phyloP scores from a whole-genome alignment of 2,797 vertebrate species.

The Karalla daura region DNA sequence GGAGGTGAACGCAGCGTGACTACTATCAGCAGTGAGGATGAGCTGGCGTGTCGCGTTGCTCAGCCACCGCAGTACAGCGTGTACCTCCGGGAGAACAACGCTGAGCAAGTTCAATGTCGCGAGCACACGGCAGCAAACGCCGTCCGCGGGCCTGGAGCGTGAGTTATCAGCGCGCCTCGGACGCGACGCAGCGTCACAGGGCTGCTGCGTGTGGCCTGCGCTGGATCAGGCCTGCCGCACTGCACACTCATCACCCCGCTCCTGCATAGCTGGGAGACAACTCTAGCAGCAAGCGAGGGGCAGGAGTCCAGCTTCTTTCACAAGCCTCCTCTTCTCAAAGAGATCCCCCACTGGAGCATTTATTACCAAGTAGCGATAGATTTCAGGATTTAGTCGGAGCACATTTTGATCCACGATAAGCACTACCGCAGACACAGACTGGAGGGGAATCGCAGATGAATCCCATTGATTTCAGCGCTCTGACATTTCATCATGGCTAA shows the following conservation, averaged over 20 bases:
- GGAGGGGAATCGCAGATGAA: not conserved
- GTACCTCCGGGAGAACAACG: conserved; percentile 20
- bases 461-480: conserved; percentile 15
- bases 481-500: conserved; percentile 21
- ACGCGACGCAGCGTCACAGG: conserved; percentile 15
- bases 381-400: not conserved
- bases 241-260: conserved; percentile 34
- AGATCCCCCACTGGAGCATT: not conserved
- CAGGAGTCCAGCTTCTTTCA: conserved; percentile 12
- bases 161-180: conserved; percentile 33
- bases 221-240: conserved; percentile 20
- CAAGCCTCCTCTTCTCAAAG: too few relatives aligned
- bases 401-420: not conserved
- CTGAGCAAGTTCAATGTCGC: conserved; percentile 25
- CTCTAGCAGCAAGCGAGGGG: too few relatives aligned
- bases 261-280: conserved; percentile 18
- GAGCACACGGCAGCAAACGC: conserved; percentile 7
- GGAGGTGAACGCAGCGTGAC: conserved; percentile 9
- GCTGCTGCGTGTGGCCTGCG: conserved; percentile 16
- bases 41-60: conserved; percentile 29
- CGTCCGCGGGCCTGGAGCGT: conserved; percentile 2
- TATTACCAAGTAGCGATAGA: not conserved
- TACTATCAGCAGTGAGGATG: conserved; percentile 23
- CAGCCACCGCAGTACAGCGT: conserved; percentile 43
- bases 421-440: not conserved